Evolutionary conservation across 2,888 invertebrate genomes (phyloP).

Genomic region (Dysmachus trigonus): DNA sequence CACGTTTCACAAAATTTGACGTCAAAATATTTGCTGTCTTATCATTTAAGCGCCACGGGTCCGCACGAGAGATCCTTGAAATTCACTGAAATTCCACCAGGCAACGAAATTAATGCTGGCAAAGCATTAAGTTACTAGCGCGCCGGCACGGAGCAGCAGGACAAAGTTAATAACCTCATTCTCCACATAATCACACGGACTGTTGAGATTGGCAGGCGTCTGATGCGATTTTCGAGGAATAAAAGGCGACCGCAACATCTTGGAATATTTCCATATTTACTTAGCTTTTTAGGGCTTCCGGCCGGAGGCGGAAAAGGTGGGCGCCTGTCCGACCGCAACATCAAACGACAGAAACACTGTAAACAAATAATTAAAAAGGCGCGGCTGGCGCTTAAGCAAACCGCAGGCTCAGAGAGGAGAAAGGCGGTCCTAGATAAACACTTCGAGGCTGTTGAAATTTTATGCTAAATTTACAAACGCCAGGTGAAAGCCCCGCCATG

Average conservation of each 20-base stretch:
- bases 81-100: background rate
- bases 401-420: background rate
- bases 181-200: conserved; percentile 10
- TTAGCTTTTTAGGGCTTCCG: conserved; percentile 1
- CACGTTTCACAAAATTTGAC: background rate
- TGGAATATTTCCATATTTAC: conserved; percentile 14
- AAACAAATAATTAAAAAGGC: conserved; percentile 41
- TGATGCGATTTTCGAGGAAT: background rate
- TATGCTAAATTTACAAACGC: conserved; percentile 34
- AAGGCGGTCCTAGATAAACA: conserved; percentile 31
- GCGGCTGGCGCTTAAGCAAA: conserved; percentile 38
- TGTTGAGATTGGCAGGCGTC: conserved; percentile 9
- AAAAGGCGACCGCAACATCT: conserved; percentile 21
- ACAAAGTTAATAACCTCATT: background rate
- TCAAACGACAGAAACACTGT: conserved; percentile 22
- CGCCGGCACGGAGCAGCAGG: background rate
- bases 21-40: background rate
- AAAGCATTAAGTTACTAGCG: background rate
- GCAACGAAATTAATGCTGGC: background rate
- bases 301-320: background rate
- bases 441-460: conserved; percentile 14
- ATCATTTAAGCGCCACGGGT: background rate
- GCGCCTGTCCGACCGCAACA: background rate
- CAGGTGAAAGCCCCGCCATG: conserved; percentile 12
- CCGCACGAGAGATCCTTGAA: background rate